Base-by-base conservation (phyloP, 1,140 invertebrate genomes). In the Drosophila lowei region DNA sequence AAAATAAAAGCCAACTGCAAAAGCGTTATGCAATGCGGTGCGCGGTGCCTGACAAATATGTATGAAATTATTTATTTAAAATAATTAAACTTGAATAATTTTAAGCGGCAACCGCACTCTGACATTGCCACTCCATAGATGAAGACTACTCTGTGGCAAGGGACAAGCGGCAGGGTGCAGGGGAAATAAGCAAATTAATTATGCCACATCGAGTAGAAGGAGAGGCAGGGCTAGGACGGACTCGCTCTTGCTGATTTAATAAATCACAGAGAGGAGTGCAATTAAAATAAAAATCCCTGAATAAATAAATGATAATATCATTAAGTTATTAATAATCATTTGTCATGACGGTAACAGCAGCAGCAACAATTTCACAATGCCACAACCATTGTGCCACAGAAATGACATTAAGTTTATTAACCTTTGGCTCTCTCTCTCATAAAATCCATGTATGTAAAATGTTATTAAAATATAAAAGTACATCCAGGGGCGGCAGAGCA, bases 321-420 rank as follows among this genome's bases (percentile, higher is more conserved):
- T 83, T 76, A 79, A 88, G 78, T 83, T 88, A 88, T 88, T 88
- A 88, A 88, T 88, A 83, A 88, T 72, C 56, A 79, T 88, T 88
- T 88, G 83, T 83, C 83, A 79, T 65, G 25, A 48, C 50, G 28
- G 50, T 18, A 44, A 28, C n/a, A 28, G 49, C 13, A 43, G 16
- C 13, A 55, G 43, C 23, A 50, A 58, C 42, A 68, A 73, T 52
- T 44, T 23, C 49, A 50, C 38, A 50, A 11, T 48, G 57, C 43
- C 65, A 71, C 56, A 75, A 75, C 66, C 71, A 62, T 65, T 58
- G 71, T 34, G 47, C 55, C 65, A 44, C 81, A 74, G 59, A 61
- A 74, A 71, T 67, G 73, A 71, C 68, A 81, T 85, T 71, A 85
- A 86, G 73, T 85, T 77, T 88, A 85, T 85, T 85, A 85, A 85